A percentile compares a stretch with the other conserved stretches of the same genome.
Conservation (phyloP, 2,797 vertebrate genomes). For the Harpagifer antarcticus region DNA sequence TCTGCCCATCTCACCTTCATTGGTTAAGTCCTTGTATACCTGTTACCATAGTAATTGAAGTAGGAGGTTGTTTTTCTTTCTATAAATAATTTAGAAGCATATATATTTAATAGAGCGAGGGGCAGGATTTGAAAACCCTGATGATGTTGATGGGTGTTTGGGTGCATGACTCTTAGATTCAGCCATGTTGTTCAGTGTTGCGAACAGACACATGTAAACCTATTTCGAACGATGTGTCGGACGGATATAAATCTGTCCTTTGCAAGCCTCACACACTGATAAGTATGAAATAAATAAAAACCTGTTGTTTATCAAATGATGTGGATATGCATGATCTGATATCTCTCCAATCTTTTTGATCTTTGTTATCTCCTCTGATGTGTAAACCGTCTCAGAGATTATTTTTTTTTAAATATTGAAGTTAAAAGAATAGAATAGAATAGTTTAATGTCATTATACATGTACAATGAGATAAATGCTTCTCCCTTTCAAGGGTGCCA, state of each 20-base stretch:
- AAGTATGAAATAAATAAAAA: slow-evolving; percentile 54
- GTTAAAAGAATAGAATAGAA: too few relatives aligned
- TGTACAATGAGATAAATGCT: too few relatives aligned
- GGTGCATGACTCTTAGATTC: slow-evolving; percentile 19
- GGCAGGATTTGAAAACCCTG: slow-evolving; percentile 50
- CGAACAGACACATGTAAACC: slow-evolving; percentile 38
- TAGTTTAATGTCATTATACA: too few relatives aligned
- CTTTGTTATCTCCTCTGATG: slow-evolving; percentile 42
- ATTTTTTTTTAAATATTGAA: too few relatives aligned
- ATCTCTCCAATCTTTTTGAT: slow-evolving; percentile 37
- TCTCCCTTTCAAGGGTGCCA: too few relatives aligned
- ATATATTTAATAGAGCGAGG: slow-evolving; percentile 70
- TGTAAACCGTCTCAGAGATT: slow-evolving; percentile 41
- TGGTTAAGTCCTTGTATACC: slow-evolving; percentile 46
- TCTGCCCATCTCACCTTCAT: slow-evolving; percentile 21
- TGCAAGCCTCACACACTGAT: slow-evolving; percentile 7
- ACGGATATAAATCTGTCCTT: slow-evolving; percentile 17
- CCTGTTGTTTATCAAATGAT: slow-evolving; percentile 45
- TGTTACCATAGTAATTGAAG: slow-evolving; percentile 57
- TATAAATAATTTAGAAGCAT: slow-evolving; percentile 73
- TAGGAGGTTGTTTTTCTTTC: slow-evolving; percentile 27
- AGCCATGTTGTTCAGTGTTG: neutral
- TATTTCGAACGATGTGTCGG: slow-evolving; percentile 18
- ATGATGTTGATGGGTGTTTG: slow-evolving; percentile 51
- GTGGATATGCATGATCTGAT: slow-evolving; percentile 16